Conservation (phyloP, 1,140 invertebrate species). For the Goniozus legneri region DNA sequence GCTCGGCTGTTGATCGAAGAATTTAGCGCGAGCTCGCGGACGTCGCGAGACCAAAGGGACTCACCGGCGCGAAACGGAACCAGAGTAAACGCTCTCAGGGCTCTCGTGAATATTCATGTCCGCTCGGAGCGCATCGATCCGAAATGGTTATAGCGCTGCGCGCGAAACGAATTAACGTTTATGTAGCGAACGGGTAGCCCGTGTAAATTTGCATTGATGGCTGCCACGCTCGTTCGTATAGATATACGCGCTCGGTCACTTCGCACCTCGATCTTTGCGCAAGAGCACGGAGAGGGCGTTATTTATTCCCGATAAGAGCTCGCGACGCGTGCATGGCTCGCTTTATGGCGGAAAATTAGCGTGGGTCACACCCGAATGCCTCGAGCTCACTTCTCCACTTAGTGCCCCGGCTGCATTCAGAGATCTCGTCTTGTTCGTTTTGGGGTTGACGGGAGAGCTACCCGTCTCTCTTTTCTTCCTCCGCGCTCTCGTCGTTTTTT, state of each 20-base stretch:
- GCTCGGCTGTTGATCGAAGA: too few relatives aligned
- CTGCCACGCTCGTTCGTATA: slow-evolving; percentile 12
- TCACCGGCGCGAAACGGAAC: too few relatives aligned
- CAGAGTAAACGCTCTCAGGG: too few relatives aligned
- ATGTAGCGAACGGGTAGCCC: slow-evolving; percentile 18
- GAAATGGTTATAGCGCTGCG: too few relatives aligned
- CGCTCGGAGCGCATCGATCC: too few relatives aligned
- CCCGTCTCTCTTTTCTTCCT: too few relatives aligned
- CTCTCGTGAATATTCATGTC: too few relatives aligned
- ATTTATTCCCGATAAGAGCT: slow-evolving; percentile 41
- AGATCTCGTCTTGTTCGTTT: slow-evolving; percentile 32
- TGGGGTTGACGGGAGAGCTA: too few relatives aligned
- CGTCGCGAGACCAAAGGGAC: too few relatives aligned
- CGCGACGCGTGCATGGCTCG: too few relatives aligned
- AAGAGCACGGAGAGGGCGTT: slow-evolving; percentile 35
- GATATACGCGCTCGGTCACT: slow-evolving; percentile 37
- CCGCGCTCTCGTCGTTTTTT: too few relatives aligned
- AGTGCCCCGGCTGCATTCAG: slow-evolving; percentile 38
- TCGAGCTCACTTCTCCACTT: slow-evolving; percentile 39
- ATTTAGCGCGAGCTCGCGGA: too few relatives aligned
- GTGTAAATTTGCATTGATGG: slow-evolving; percentile 38
- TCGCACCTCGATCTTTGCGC: slow-evolving; percentile 33
- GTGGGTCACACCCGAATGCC: slow-evolving; percentile 34
- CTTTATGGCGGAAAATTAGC: slow-evolving; percentile 47
- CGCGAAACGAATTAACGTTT: slow-evolving; percentile 46